These are phyloP conservation scores for Gadopsis bispinosus DNA, from an alignment of 2,797 vertebrate genomes.

Conservation along the genomic window DNA sequence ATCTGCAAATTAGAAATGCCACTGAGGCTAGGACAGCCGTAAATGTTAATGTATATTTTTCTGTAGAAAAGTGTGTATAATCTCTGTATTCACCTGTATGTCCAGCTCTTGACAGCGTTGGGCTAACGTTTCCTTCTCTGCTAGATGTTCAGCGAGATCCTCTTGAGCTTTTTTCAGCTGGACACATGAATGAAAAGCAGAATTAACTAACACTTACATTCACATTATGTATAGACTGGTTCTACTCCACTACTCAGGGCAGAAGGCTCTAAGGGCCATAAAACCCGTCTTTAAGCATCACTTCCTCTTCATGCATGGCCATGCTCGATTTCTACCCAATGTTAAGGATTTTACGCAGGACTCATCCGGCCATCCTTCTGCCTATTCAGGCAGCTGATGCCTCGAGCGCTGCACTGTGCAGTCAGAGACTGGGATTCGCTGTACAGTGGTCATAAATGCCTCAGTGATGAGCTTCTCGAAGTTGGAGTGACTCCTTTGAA, in stretches of 20 bases:
- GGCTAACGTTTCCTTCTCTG: conserved; percentile 92
- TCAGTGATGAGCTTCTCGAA: not conserved
- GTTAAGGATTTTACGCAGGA: not conserved
- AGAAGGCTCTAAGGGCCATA: not conserved
- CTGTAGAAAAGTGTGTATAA: not conserved
- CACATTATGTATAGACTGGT: not conserved
- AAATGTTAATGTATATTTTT: not conserved
- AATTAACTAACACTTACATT: not conserved
- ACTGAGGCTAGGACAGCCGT: not conserved
- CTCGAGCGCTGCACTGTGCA: not conserved
- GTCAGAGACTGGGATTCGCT: not conserved
- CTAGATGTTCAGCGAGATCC: conserved; percentile 88
- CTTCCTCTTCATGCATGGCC: not conserved
- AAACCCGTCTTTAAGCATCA: not conserved
- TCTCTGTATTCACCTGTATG: conserved; percentile 88
- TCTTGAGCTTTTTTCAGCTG: conserved; percentile 93
- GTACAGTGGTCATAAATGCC: not conserved
- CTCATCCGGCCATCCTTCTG: not conserved
- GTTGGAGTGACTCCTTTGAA: not conserved
- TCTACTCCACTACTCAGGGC: not conserved
- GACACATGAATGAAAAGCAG: conserved; percentile 33
- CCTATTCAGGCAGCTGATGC: not conserved
- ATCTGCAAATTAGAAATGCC: conserved; percentile 5
- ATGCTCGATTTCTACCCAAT: not conserved
- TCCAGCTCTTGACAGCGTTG: conserved; percentile 96